Percentiles rank a stretch among this genome's conserved stretches.
Evolutionary conservation across 2,888 invertebrate genomes (phyloP).

Genomic region (Flexamia atlantica): DNA sequence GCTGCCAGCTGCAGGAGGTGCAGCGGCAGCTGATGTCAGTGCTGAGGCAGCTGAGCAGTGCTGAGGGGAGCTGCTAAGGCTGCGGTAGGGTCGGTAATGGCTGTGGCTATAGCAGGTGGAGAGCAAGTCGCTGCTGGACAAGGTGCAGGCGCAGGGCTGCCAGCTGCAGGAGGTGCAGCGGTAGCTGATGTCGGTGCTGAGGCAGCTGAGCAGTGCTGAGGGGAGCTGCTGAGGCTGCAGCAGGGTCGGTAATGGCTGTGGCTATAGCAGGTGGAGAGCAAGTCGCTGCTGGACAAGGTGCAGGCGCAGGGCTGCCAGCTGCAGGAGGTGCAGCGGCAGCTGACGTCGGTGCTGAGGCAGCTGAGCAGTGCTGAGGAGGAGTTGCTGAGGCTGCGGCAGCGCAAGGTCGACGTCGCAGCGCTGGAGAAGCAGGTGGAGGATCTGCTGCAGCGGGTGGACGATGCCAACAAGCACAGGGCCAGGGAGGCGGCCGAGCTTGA

Average conservation of each 20-base stretch:
- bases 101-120: too few species aligned
- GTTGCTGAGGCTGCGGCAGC: constrained; percentile 83
- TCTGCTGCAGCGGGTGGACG: constrained; percentile 86
- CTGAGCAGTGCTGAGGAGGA: constrained; percentile 84
- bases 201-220: too few species aligned
- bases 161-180: too few species aligned
- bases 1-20: too few species aligned
- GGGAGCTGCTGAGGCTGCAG: too few species aligned
- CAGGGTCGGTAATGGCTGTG: too few species aligned
- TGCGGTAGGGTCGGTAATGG: constrained; percentile 71
- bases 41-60: too few species aligned
- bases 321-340: constrained; percentile 83
- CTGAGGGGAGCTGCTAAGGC: too few species aligned
- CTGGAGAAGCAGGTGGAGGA: constrained; percentile 78
- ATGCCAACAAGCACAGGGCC: constrained; percentile 84
- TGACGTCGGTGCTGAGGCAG: constrained; percentile 81
- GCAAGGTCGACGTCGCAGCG: constrained; percentile 74
- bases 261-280: background rate
- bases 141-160: too few species aligned
- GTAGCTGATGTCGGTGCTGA: too few species aligned
- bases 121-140: too few species aligned
- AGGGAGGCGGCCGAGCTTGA: constrained; percentile 84
- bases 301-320: constrained; percentile 83
- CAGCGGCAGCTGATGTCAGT: too few species aligned
- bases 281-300: constrained; percentile 74